phyloP scores from a whole-genome alignment of 2,888 invertebrate genomes.

The Apamea sordens region DNA sequence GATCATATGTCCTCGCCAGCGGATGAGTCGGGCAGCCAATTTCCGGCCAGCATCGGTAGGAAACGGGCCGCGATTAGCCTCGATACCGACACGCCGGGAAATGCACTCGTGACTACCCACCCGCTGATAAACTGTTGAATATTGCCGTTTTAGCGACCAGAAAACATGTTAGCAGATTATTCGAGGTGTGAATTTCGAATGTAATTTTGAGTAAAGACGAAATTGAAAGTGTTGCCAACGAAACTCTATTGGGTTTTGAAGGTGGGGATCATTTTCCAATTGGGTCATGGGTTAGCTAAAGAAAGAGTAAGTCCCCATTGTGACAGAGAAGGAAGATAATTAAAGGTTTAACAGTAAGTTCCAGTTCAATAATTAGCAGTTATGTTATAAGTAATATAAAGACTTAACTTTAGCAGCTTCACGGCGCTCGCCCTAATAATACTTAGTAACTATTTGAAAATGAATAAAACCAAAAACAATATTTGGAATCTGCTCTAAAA shows the following conservation, averaged over 20 bases:
- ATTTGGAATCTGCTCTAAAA: constrained; percentile 49
- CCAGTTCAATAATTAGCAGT: constrained; percentile 4
- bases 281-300: background rate
- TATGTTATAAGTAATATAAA: too few relatives aligned
- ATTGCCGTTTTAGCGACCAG: constrained; percentile 33
- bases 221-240: background rate
- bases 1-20: constrained; percentile 65
- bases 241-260: background rate
- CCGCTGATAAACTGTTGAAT: constrained; percentile 61
- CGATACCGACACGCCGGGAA: constrained; percentile 62
- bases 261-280: too few relatives aligned
- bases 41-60: constrained; percentile 75
- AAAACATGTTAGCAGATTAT: constrained; percentile 31
- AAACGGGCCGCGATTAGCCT: constrained; percentile 70
- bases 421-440: background rate
- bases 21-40: constrained; percentile 76
- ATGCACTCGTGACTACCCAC: constrained; percentile 60
- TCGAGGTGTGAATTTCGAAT: constrained; percentile 14
- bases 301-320: background rate
- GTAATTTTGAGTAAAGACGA: background rate
- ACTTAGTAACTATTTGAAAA: background rate
- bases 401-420: background rate
- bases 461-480: constrained; percentile 45
- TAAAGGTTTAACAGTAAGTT: background rate
- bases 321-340: background rate